Evolutionary conservation across 2,888 invertebrate species (phyloP), one percentile per base, ranked within the genome.

Genomic region (Fragum whitleyi): DNA sequence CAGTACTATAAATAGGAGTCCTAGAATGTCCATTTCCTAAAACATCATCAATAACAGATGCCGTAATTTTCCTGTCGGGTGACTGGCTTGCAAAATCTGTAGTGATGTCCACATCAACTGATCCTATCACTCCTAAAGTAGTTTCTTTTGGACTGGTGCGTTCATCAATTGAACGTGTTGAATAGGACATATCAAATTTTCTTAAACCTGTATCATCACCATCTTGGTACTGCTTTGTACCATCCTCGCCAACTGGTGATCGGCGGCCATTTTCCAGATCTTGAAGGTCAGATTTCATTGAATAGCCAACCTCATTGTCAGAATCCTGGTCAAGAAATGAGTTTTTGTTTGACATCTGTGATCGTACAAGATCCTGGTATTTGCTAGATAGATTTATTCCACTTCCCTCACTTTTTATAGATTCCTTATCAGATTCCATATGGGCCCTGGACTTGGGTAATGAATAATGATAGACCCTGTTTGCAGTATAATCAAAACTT

Each of bases 161-260:
- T 23, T 42, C 71, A 51, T 74, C 79, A 47, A 65, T 67, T 29
- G 71, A 59, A 47, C 59, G 57, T 29, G 61, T 72, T 0, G 28
- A 42, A 57, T 59, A 67, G 5, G 42, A 67, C 70, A 61, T 68
- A n/a, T 79, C 72, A 1, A 68, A 26, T 9, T 72, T 71, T 57
- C 76, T 74, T 11, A 76, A 55, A 16, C 65, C 21, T 19, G 76
- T 67, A 36, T 72, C 76, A 62, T 80, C 85, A 9, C 86, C 83
- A 75, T 89, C 88, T 67, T 87, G 84, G 73, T 85, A 89, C n/a
- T 85, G 77, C 47, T 89, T 88, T 0, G 75, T 75, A 1, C 87
- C 88, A 39, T 87, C 88, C 77, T 90, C 90, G 5, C 91, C 91
- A 9, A 91, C 85, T 11, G 91, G 91, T 23, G 88, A 89, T 32